These are phyloP conservation scores for Lasioglossum albipes DNA, from an alignment of 1,140 invertebrate species.

Conservation along the genomic window DNA sequence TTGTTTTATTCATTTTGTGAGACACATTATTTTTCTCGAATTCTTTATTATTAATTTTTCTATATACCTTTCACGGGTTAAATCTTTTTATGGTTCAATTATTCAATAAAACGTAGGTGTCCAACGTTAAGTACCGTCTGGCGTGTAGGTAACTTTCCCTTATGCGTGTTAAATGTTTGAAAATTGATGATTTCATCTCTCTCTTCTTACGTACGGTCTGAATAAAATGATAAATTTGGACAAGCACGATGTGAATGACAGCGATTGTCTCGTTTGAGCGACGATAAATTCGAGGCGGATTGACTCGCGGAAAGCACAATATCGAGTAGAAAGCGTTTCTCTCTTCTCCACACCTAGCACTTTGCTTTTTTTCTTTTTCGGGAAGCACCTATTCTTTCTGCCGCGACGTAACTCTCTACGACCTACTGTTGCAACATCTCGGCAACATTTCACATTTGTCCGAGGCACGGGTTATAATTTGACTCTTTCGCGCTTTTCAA, in stretches of 20 bases:
- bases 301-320: slow-evolving; percentile 2
- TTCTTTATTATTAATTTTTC: too few species aligned
- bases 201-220: background rate
- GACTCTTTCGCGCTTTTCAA: background rate
- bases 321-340: slow-evolving; percentile 24
- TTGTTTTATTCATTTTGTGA: too few species aligned
- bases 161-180: too few species aligned
- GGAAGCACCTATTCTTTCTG: slow-evolving; percentile 23
- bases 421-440: slow-evolving; percentile 37
- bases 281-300: background rate
- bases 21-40: too few species aligned
- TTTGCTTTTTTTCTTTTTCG: background rate
- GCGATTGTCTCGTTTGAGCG: background rate
- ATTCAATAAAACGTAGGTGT: too few species aligned
- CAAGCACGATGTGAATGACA: background rate
- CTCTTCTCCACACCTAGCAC: slow-evolving; percentile 11
- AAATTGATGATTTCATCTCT: too few species aligned
- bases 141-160: too few species aligned
- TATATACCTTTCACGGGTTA: too few species aligned
- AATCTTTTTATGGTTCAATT: too few species aligned
- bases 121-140: too few species aligned
- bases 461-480: background rate
- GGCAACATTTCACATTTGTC: slow-evolving; percentile 42
- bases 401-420: slow-evolving; percentile 36
- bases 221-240: background rate